phyloP scores from a whole-genome alignment of 2,113 vertebrate genomes.

The Turnix velox region DNA sequence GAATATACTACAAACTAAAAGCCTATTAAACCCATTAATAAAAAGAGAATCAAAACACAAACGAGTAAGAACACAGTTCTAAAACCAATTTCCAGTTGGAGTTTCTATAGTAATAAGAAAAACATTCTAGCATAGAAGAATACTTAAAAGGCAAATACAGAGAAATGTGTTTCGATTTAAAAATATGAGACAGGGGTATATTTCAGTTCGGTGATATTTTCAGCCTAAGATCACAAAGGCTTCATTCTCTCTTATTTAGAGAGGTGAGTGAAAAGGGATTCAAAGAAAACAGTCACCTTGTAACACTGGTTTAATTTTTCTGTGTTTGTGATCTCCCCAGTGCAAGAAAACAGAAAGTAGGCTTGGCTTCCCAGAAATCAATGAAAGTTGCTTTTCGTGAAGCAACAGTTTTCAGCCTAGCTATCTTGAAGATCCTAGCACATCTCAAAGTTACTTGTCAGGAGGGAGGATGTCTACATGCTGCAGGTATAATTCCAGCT shows the following conservation, averaged over 20 bases:
- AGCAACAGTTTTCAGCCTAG: neutral
- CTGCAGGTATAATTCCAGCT: neutral
- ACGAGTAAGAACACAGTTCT: slow-evolving; percentile 62
- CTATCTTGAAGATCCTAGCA: neutral
- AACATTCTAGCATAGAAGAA: neutral
- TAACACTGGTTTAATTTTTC: neutral
- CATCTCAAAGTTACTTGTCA: neutral
- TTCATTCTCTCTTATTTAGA: neutral
- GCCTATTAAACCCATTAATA: slow-evolving; percentile 56
- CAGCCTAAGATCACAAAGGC: neutral
- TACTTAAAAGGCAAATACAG: neutral
- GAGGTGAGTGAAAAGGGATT: neutral
- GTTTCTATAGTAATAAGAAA: slow-evolving; percentile 42
- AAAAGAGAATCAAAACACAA: slow-evolving; percentile 66
- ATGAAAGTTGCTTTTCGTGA: neutral
- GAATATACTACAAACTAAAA: slow-evolving; percentile 45
- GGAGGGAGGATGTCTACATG: neutral
- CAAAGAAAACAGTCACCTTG: neutral
- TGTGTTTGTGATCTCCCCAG: neutral
- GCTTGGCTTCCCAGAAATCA: neutral
- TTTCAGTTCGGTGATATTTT: neutral
- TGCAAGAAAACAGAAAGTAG: neutral
- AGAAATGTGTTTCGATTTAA: neutral
- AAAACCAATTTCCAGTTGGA: slow-evolving; percentile 51
- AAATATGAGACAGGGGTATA: neutral